These are phyloP conservation scores for Anhinga rufa DNA, from an alignment of 2,113 vertebrate genomes.

Conservation along the genomic window DNA sequence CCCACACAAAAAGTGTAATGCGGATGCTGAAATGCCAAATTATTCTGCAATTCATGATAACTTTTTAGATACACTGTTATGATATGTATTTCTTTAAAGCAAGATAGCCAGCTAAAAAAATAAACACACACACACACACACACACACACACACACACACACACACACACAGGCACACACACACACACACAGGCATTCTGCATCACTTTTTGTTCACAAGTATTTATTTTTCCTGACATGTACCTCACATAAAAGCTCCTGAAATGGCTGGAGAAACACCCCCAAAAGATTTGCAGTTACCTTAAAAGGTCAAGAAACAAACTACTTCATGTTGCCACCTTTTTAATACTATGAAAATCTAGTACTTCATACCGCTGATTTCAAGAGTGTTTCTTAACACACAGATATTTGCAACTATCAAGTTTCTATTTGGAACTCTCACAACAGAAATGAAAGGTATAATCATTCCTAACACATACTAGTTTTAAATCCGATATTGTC, in stretches of 20 bases:
- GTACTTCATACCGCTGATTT: neutral
- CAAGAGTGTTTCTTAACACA: neutral
- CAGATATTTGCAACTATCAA: neutral
- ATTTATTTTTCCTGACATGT: neutral
- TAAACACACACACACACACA: neutral
- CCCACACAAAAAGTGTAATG: neutral
- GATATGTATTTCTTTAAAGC: neutral
- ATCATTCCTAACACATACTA: neutral
- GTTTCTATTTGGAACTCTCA: neutral
- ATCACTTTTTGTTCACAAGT: neutral
- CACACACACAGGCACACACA: neutral
- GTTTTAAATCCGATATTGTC: neutral
- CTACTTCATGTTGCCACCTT: neutral
- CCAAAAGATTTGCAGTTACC: neutral
- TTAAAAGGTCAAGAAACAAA: neutral
- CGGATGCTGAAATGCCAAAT: neutral
- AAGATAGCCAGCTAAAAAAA: neutral
- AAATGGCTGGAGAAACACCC: neutral
- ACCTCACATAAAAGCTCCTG: neutral
- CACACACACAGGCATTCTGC: neutral
- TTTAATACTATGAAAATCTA: neutral
- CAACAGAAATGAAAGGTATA: neutral
- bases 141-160: rapidly evolving
- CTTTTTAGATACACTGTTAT: neutral
- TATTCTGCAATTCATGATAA: neutral